Conservation (phyloP, 2,888 invertebrate species). For the Melanostoma mellinum region DNA sequence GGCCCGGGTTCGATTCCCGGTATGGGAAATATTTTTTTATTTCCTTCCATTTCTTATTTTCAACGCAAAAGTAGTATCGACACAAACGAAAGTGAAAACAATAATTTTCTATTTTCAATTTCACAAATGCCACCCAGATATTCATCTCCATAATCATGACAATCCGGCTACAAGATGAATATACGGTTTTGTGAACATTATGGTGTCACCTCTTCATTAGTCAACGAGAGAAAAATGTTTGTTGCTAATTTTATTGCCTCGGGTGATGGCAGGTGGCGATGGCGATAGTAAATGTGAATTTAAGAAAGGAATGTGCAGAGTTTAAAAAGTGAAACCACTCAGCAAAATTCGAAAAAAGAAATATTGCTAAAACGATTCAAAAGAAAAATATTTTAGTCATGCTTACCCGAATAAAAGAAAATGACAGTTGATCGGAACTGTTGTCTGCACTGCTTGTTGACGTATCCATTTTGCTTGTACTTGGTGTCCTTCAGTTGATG, state of each 20-base stretch:
- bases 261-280: conserved; percentile 47
- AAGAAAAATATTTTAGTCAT: background rate
- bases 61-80: background rate
- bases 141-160: too few species aligned
- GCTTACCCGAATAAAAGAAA: conserved; percentile 71
- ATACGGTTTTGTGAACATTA: too few species aligned
- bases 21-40: conserved; percentile 57
- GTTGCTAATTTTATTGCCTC: background rate
- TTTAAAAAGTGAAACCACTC: conserved; percentile 44
- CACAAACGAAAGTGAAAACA: background rate
- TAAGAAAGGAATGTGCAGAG: conserved; percentile 54
- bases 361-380: background rate
- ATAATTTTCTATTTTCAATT: too few species aligned
- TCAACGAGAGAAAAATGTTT: too few species aligned
- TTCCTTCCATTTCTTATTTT: background rate
- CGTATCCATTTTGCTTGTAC: conserved; percentile 60
- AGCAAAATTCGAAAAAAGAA: conserved; percentile 28
- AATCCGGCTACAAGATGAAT: too few species aligned
- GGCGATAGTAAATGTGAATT: conserved; percentile 1
- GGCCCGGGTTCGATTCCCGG: conserved; percentile 73
- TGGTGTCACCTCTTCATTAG: too few species aligned
- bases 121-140: too few species aligned
- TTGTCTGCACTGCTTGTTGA: conserved; percentile 70
- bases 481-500: conserved; percentile 10
- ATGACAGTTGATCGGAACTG: conserved; percentile 71